These are phyloP conservation scores for Chirona hameri DNA, from an alignment of 2,888 invertebrate genomes.

Conservation along the genomic window DNA sequence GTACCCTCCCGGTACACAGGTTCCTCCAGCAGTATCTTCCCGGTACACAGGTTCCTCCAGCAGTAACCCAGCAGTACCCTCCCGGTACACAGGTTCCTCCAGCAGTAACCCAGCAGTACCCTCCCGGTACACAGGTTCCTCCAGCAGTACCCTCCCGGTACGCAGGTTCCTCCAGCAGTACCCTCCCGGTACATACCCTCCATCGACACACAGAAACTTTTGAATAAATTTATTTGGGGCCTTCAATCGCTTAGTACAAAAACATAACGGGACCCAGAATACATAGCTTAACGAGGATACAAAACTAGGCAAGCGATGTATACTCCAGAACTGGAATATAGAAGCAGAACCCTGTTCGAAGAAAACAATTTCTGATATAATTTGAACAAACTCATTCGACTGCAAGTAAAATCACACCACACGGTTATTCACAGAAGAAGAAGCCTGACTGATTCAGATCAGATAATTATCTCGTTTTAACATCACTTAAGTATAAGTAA, in stretches of 20 bases:
- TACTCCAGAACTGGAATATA: conserved; percentile 25
- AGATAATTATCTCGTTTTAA: not conserved
- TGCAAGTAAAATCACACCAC: conserved; percentile 7
- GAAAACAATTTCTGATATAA: not conserved
- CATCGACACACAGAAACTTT: not conserved
- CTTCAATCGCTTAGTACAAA: conserved; percentile 26
- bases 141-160: too few relatives aligned
- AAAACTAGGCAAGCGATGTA: conserved; percentile 28
- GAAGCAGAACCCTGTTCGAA: not conserved
- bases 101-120: too few relatives aligned
- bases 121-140: too few relatives aligned
- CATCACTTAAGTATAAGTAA: conserved; percentile 24
- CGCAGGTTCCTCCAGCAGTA: too few relatives aligned
- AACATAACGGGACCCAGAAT: conserved; percentile 26
- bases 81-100: too few relatives aligned
- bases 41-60: too few relatives aligned
- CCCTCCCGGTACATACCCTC: too few relatives aligned
- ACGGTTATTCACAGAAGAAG: conserved; percentile 25
- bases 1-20: too few relatives aligned
- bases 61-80: too few relatives aligned
- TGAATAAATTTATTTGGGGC: conserved; percentile 27
- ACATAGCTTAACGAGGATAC: conserved; percentile 13
- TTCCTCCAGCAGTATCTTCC: too few relatives aligned
- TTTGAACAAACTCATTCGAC: not conserved
- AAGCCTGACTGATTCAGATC: conserved; percentile 25